phyloP scores from a whole-genome alignment of 2,888 invertebrate species.

The Calephelis perditalis region DNA sequence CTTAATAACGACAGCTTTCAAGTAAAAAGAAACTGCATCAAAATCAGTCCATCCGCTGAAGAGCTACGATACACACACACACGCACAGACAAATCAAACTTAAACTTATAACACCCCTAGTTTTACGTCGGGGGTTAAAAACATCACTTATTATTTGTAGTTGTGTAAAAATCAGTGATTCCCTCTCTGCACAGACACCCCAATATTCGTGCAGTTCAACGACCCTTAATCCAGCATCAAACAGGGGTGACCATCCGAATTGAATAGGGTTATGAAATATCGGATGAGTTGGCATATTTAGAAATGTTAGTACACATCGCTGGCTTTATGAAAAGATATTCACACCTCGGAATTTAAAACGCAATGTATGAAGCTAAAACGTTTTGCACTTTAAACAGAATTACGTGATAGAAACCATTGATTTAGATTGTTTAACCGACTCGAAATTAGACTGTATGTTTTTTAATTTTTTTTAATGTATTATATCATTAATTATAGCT shows the following conservation, averaged over 20 bases:
- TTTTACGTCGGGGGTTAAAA: too few relatives aligned
- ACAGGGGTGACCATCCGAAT: conserved; percentile 25
- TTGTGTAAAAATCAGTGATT: conserved; percentile 8
- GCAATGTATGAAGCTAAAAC: not conserved
- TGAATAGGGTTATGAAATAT: conserved; percentile 21
- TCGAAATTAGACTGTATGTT: too few relatives aligned
- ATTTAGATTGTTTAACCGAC: too few relatives aligned
- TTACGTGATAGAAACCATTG: not conserved
- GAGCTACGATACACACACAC: too few relatives aligned
- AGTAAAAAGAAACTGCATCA: too few relatives aligned
- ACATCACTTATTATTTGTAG: too few relatives aligned
- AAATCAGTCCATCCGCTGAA: too few relatives aligned
- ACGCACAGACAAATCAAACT: too few relatives aligned
- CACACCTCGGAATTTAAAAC: not conserved
- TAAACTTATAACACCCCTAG: too few relatives aligned
- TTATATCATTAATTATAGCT: too few relatives aligned
- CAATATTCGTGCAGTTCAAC: conserved; percentile 25
- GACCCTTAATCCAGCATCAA: conserved; percentile 23
- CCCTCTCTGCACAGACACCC: conserved; percentile 19
- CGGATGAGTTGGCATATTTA: conserved; percentile 11
- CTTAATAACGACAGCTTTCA: too few relatives aligned
- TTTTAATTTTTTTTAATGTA: too few relatives aligned
- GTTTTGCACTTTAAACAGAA: not conserved
- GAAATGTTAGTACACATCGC: conserved; percentile 11
- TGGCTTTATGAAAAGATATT: not conserved